phyloP scores from a whole-genome alignment of 2,888 invertebrate genomes.

The Cryptophagus acutangulus region DNA sequence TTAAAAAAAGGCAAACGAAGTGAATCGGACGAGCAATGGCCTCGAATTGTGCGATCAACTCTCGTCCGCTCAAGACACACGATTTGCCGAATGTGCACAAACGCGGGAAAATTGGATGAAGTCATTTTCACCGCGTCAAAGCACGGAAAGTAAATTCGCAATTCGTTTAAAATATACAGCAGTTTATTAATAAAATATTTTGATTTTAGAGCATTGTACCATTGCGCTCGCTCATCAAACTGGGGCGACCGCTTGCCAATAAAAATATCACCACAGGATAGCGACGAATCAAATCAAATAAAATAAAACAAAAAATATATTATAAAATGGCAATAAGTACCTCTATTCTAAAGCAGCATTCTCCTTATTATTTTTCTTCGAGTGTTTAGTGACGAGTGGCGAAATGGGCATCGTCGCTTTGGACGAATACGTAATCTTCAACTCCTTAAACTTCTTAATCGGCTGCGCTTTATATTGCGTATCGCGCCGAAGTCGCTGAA shows the following conservation, averaged over 20 bases:
- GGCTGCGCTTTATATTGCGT: conserved; percentile 61
- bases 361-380: too few relatives aligned
- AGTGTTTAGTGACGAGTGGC: too few relatives aligned
- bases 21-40: conserved; percentile 54
- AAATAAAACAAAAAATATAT: too few relatives aligned
- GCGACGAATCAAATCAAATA: too few relatives aligned
- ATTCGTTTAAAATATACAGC: conserved; percentile 3
- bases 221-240: conserved; percentile 65
- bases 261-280: conserved; percentile 37
- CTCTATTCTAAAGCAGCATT: too few relatives aligned
- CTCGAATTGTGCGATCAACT: conserved; percentile 70
- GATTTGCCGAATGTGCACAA: conserved; percentile 73
- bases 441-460: conserved; percentile 51
- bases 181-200: conserved; percentile 15
- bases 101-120: conserved; percentile 68
- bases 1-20: conserved; percentile 64
- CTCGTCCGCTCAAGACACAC: conserved; percentile 65
- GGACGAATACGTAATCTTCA: conserved; percentile 53
- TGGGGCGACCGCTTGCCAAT: conserved; percentile 82
- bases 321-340: too few relatives aligned
- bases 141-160: conserved; percentile 62
- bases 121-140: conserved; percentile 70
- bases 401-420: conserved; percentile 62
- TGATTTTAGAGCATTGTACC: conserved; percentile 58
- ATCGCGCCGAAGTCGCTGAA: conserved; percentile 53